Evolutionary conservation across 2,888 invertebrate species (phyloP).

Genomic region (Acanthosepion pharaonis): DNA sequence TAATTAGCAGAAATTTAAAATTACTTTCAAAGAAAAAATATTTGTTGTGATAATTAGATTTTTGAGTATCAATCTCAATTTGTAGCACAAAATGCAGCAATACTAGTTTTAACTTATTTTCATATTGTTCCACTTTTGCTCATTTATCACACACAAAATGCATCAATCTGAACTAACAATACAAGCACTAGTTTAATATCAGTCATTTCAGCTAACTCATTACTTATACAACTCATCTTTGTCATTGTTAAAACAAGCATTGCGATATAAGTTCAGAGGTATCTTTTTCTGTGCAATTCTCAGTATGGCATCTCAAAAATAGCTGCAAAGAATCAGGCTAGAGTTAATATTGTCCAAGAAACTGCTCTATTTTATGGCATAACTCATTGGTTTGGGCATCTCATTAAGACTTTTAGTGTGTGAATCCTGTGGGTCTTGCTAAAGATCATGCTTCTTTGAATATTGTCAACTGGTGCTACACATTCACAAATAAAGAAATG

Average conservation of each 20-base stretch:
- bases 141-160: neutral
- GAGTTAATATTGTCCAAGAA: neutral
- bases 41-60: too few relatives aligned
- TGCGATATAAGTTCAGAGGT: neutral
- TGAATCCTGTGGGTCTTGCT: too few relatives aligned
- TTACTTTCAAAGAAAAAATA: too few relatives aligned
- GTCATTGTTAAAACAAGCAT: neutral
- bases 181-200: neutral
- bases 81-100: too few relatives aligned
- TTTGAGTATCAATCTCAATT: too few relatives aligned
- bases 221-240: neutral
- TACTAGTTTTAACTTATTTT: too few relatives aligned
- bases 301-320: neutral
- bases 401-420: too few relatives aligned
- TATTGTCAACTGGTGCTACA: too few relatives aligned
- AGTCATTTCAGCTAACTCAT: neutral
- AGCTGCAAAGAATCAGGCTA: neutral
- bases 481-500: too few relatives aligned
- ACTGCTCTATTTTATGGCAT: neutral
- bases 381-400: too few relatives aligned
- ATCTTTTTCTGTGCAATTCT: neutral
- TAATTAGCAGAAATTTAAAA: too few relatives aligned
- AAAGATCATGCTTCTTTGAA: too few relatives aligned
- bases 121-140: neutral
- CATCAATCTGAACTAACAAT: neutral